Evolutionary conservation across 2,113 vertebrate species (phyloP), one percentile per base, ranked within the genome.

Genomic region (Orycteropus afer): DNA sequence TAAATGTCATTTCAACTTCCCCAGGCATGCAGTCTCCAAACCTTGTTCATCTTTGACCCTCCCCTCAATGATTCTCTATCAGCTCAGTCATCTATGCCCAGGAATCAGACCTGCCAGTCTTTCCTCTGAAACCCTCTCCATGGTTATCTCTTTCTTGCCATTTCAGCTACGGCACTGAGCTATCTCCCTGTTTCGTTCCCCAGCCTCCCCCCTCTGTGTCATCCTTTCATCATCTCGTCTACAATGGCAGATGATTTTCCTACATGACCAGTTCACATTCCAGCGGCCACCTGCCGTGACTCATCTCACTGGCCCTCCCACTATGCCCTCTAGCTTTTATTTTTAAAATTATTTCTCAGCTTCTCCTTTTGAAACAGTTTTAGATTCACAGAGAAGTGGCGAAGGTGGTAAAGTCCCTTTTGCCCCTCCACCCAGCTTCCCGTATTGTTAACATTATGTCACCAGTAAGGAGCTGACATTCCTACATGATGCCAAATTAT

Each of bases 201-300:
- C 11, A 11, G 7, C 59, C 20, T 59, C 12, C 3, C 1, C 1
- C 29, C 7, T 14, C 0, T 0, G 7, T 10, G 12, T 49, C 27
- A 0, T 15, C 13, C 57, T 29, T 34, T 32, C 3, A 8, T 15
- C 47, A 1, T 2, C 0, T 3, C 3, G 3, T 10, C 22, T 15
- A 27, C 13, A 3, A 3, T 0, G 18, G 4, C 0, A 2, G n/a
- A 1, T 4, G 6, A 3, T 20, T 23, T 22, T 42, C 59, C 42
- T 4, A 27, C 84, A 1, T 15, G 14, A 7, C 6, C 10, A 0
- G 10, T 3, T 1, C 0, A 8, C 0, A 29, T 20, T n/a, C 45
- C 2, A 17, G 1, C 23, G 5, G 25, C n/a, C 10, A n/a, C 20
- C 37, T 29, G 4, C 9, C n/a, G 4, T 34, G 9, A 13, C 0